Conservation (phyloP, 1,140 invertebrate genomes). For the Cyrtorhinus lividipennis region DNA sequence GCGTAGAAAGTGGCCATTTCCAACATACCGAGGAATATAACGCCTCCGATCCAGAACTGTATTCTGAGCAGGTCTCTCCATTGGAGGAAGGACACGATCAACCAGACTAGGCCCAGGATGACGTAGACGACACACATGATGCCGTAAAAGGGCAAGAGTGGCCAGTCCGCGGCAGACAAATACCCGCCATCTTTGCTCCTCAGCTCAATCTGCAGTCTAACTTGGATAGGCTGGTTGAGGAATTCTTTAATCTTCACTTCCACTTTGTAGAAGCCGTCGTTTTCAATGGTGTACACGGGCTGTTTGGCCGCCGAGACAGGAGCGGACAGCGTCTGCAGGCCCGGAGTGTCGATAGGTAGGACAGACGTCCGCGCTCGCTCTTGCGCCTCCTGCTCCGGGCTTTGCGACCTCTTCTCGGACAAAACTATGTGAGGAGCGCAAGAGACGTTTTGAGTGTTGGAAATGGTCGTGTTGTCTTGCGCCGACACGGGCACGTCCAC, state of each 20-base stretch:
- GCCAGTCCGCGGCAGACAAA: slow-evolving; percentile 59
- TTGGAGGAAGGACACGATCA: slow-evolving; percentile 64
- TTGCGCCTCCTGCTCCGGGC: too few relatives aligned
- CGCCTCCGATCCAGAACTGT: slow-evolving; percentile 89
- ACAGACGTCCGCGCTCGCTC: not conserved
- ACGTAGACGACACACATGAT: slow-evolving; percentile 80
- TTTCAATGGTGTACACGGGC: slow-evolving; percentile 31
- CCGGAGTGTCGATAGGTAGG: not conserved
- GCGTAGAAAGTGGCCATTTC: slow-evolving; percentile 81
- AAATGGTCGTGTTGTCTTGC: not conserved
- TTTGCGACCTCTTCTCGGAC: not conserved
- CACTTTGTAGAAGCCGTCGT: slow-evolving; percentile 41
- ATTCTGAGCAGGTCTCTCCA: slow-evolving; percentile 85
- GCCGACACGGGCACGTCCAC: not conserved
- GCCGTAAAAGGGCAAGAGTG: slow-evolving; percentile 71
- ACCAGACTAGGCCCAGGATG: slow-evolving; percentile 66
- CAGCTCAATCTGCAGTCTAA: slow-evolving; percentile 46
- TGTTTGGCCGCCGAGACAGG: slow-evolving; percentile 23
- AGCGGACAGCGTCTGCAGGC: not conserved
- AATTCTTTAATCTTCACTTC: slow-evolving; percentile 29
- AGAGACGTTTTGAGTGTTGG: not conserved
- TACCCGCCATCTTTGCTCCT: slow-evolving; percentile 50
- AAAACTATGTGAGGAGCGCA: not conserved
- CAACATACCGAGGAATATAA: slow-evolving; percentile 72
- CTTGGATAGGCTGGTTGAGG: slow-evolving; percentile 29